Percentiles rank a stretch among this genome's conserved stretches.
Evolutionary conservation across 1,140 invertebrate genomes (phyloP).

Genomic region (Heliconius hermathena): DNA sequence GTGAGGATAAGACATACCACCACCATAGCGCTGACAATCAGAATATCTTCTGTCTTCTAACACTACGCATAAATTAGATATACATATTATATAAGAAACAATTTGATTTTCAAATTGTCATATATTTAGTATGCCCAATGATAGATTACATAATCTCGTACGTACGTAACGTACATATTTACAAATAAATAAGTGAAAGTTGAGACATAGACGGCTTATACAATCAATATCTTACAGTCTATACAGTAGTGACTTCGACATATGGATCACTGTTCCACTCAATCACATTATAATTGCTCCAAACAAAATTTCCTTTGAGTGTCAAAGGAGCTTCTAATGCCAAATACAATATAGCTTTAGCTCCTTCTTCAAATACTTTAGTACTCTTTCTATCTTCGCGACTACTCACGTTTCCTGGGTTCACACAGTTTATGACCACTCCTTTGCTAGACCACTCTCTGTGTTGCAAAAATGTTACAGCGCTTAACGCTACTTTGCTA

Average conservation of each 20-base stretch:
- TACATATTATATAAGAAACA: background rate
- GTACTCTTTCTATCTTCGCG: slow-evolving; percentile 62
- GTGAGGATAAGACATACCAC: no score
- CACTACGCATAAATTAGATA: no score
- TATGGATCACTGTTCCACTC: slow-evolving; percentile 75
- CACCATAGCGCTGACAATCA: no score
- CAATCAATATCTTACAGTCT: background rate
- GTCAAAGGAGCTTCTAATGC: slow-evolving; percentile 70
- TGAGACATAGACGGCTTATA: background rate
- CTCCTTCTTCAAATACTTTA: slow-evolving; percentile 71
- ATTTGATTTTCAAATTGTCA: background rate
- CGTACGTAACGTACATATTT: background rate
- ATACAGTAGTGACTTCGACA: slow-evolving; percentile 72
- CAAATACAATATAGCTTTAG: slow-evolving; percentile 73
- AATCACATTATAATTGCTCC: slow-evolving; percentile 75
- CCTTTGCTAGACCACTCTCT: slow-evolving; percentile 66
- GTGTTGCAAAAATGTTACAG: slow-evolving; percentile 73
- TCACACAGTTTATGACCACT: slow-evolving; percentile 73
- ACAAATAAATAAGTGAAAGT: background rate
- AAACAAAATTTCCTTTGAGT: slow-evolving; percentile 75
- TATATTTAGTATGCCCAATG: background rate
- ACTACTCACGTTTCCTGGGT: slow-evolving; percentile 61
- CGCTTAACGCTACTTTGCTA: slow-evolving; percentile 71
- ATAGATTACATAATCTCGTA: background rate
- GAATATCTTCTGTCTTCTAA: no score